Percentiles rank a stretch among this genome's conserved stretches.
phyloP scores from a whole-genome alignment of 2,888 invertebrate genomes.

The Unio pictorum region DNA sequence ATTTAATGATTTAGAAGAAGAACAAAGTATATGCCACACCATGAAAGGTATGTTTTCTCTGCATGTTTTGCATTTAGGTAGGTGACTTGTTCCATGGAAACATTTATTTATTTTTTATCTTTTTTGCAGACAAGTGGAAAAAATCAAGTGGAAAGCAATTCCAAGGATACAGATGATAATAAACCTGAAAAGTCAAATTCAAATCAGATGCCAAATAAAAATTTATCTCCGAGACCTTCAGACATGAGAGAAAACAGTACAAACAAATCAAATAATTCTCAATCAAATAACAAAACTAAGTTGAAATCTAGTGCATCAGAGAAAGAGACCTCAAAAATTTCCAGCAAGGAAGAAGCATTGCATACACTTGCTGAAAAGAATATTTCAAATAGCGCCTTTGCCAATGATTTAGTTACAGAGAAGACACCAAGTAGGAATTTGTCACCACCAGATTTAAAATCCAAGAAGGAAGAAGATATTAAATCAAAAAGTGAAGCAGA shows the following conservation, averaged over 20 bases:
- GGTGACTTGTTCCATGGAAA: not conserved
- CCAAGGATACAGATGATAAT: conserved; percentile 4
- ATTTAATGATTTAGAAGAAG: too few relatives aligned
- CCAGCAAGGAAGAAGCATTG: too few relatives aligned
- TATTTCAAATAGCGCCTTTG: too few relatives aligned
- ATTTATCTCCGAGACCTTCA: not conserved
- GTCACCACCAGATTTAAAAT: not conserved
- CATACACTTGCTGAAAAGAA: too few relatives aligned
- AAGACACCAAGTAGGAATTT: conserved; percentile 1
- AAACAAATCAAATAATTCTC: not conserved
- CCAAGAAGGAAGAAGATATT: conserved; percentile 18
- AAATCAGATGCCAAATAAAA: not conserved
- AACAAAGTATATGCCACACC: too few relatives aligned
- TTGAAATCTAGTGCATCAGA: conserved; percentile 4
- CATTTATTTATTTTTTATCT: not conserved
- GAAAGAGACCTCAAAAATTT: not conserved
- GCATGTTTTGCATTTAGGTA: too few relatives aligned
- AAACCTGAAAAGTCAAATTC: not conserved
- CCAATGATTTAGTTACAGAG: conserved; percentile 2
- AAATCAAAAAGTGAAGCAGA: conserved; percentile 45
- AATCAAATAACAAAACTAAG: not conserved
- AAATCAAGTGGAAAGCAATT: conserved; percentile 7
- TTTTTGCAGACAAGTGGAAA: conserved; percentile 4
- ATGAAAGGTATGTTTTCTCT: too few relatives aligned
- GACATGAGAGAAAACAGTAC: not conserved